Percentiles rank a stretch among this genome's conserved stretches.
phyloP scores from a whole-genome alignment of 2,797 vertebrate species.

The Typhlichthys subterraneus region DNA sequence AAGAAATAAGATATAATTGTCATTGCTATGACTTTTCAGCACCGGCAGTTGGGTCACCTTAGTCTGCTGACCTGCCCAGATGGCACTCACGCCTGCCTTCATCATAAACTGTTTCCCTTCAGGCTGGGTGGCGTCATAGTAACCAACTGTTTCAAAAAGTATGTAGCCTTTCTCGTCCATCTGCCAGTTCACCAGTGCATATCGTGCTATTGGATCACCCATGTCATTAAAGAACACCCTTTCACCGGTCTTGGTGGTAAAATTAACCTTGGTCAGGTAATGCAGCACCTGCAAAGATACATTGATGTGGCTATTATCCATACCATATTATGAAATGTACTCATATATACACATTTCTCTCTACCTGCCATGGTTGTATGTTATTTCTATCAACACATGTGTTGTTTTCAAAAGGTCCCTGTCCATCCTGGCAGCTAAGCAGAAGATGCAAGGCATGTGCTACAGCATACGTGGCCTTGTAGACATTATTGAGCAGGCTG shows the following conservation, averaged over 20 bases:
- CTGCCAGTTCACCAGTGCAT: constrained; percentile 82
- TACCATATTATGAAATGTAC: not conserved
- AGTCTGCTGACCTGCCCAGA: constrained; percentile 68
- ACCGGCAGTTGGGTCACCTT: constrained; percentile 49
- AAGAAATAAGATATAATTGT: not conserved
- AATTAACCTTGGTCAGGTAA: constrained; percentile 76
- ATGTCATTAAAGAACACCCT: constrained; percentile 73
- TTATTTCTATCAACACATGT: constrained; percentile 66
- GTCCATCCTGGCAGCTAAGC: constrained; percentile 64
- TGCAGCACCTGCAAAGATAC: constrained; percentile 70
- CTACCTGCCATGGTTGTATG: constrained; percentile 81
- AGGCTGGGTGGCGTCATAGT: constrained; percentile 72
- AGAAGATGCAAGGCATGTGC: constrained; percentile 75
- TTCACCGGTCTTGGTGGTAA: constrained; percentile 76
- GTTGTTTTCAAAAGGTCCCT: constrained; percentile 71
- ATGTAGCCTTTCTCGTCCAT: constrained; percentile 65
- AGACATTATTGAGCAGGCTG: constrained; percentile 79
- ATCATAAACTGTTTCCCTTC: constrained; percentile 76
- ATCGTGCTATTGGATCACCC: constrained; percentile 78
- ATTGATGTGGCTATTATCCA: not conserved
- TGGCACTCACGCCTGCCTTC: constrained; percentile 59
- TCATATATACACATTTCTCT: not conserved
- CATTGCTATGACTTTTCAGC: not conserved
- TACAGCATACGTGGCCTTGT: constrained; percentile 79
- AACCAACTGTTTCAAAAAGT: constrained; percentile 72